Conservation (phyloP, 2,797 vertebrate genomes). For the Agapornis canus region DNA sequence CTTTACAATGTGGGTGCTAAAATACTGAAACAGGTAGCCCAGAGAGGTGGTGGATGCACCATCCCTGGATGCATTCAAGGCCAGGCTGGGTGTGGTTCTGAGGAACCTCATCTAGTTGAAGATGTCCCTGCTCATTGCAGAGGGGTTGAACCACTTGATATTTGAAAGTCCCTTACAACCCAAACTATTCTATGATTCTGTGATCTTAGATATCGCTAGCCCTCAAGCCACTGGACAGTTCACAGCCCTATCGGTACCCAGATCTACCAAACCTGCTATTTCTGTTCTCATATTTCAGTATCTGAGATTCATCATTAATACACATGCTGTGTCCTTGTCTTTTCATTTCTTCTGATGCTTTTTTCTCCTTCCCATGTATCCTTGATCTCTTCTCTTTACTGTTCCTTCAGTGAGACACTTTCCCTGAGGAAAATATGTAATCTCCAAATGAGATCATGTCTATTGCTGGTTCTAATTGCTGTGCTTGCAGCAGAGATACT, state of each 20-base stretch:
- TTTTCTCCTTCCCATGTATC: neutral
- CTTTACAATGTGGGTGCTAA: neutral
- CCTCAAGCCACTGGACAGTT: neutral
- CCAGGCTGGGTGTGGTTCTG: neutral
- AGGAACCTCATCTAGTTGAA: neutral
- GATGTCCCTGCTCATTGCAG: neutral
- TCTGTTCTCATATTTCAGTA: neutral
- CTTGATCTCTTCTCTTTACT: neutral
- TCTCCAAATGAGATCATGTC: conserved; percentile 15
- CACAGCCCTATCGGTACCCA: neutral
- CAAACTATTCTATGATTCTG: neutral
- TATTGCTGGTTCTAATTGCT: neutral
- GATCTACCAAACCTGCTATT: neutral
- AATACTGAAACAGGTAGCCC: neutral
- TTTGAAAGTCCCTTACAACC: neutral
- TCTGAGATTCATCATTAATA: neutral
- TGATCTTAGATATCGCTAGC: neutral
- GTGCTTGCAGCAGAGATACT: neutral
- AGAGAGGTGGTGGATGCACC: neutral
- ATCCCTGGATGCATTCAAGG: too few species aligned
- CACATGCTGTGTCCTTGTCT: neutral
- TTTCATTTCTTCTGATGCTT: neutral
- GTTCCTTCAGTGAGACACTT: neutral
- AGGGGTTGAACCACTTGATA: neutral
- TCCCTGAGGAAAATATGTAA: neutral